A percentile compares a stretch with the other conserved stretches of the same genome.
Evolutionary conservation across 2,888 invertebrate species (phyloP).

Genomic region (Nebria salina): DNA sequence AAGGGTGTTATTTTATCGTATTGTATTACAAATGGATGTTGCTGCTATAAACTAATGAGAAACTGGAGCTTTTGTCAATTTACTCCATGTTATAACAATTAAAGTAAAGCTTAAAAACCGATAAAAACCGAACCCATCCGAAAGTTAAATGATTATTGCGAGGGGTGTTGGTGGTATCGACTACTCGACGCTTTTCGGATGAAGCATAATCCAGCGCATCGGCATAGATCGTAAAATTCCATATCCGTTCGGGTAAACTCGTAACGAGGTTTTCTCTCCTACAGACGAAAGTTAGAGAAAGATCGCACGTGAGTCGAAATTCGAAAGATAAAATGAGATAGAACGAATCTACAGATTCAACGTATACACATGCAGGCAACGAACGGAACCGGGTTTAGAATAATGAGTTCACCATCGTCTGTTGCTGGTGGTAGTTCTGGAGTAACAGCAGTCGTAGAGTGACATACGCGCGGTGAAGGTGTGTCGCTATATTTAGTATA

Average conservation of each 20-base stretch:
- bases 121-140: no score
- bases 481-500: constrained; percentile 10
- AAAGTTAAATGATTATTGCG: no score
- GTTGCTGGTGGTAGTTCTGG: not conserved
- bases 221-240: constrained; percentile 42
- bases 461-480: constrained; percentile 6
- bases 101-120: no score
- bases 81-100: no score
- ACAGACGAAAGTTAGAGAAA: constrained; percentile 1
- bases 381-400: constrained; percentile 38
- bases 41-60: no score
- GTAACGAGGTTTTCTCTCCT: constrained; percentile 40
- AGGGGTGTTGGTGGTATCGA: no score
- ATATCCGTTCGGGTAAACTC: constrained; percentile 41
- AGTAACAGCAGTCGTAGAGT: not conserved
- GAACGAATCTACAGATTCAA: constrained; percentile 37
- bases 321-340: constrained; percentile 6
- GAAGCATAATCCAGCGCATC: constrained; percentile 20
- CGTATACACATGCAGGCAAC: constrained; percentile 26
- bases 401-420: not conserved
- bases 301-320: not conserved
- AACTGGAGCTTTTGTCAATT: no score
- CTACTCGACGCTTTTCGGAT: no score
- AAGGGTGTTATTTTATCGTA: no score
- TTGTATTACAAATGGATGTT: no score